Base-by-base conservation (phyloP, 2,888 invertebrate species). In the Macaria notata region DNA sequence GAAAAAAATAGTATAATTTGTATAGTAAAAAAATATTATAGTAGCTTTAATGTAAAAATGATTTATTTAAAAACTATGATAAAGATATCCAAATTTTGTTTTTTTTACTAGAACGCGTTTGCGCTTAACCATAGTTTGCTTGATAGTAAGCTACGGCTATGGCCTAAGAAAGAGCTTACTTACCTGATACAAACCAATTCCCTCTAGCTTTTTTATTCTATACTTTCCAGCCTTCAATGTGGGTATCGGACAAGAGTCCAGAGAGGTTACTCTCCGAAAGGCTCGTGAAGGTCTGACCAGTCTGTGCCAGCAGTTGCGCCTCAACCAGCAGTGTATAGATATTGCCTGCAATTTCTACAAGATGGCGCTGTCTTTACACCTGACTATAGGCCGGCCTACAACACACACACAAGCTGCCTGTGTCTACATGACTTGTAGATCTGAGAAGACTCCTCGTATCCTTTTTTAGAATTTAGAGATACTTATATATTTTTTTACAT, bases 391-490 rank as follows among this genome's bases (percentile, higher is more conserved):
- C 7, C 92, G 99, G 39, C 96, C 96, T 68, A 95, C 96, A 64
- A 94, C 95, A 9, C 97, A 98, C 76, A 98, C 99, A 50, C 95
- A 98, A 76, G 99, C 99, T 38, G 98, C 99, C 31, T 99, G 99
- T 84, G 96, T 99, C 3, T 99, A 99, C 79, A 96, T 99, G 79
- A 98, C 98, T 0, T 99, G 99, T 76, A 93, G 99, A 64, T 96
- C 97, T 1, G 98, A 99, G 86, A 97, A 96, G 70, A 98, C 98
- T 59, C 95, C 98, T 66, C 98, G 97, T 97, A 96, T 94, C 94
- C 93, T 95, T 93, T 92, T 67, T 7, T n/a, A 46, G 58, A 36
- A 19, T 19, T 19, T 19, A 1, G 1, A 19, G 19, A 1, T 19
- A n/a, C n/a, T n/a, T n/a, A n/a, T n/a, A n/a, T n/a, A 1, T 19